These are phyloP conservation scores for Chloebia gouldiae DNA, from an alignment of 2,113 vertebrate species.

Conservation along the genomic window DNA sequence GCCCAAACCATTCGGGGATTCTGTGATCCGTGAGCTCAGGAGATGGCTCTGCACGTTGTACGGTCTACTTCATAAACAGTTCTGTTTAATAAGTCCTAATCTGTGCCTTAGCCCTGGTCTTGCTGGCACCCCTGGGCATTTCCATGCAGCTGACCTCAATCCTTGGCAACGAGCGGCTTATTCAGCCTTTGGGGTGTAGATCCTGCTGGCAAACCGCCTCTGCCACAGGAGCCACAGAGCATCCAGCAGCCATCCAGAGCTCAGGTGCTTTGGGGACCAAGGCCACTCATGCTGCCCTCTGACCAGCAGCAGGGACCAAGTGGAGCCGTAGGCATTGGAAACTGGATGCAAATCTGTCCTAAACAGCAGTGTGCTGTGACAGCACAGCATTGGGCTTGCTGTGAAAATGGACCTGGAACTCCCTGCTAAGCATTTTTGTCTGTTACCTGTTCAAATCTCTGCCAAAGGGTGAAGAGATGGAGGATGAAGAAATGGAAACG, in stretches of 20 bases:
- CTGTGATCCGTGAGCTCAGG: neutral
- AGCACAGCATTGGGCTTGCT: neutral
- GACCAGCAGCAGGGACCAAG: neutral
- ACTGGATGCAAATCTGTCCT: neutral
- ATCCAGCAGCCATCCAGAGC: neutral
- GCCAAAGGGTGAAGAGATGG: neutral
- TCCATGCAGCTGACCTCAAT: neutral
- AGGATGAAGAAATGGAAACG: neutral
- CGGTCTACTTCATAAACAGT: neutral
- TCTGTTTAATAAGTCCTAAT: neutral
- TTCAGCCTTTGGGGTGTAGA: neutral
- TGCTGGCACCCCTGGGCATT: neutral
- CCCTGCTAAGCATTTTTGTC: neutral
- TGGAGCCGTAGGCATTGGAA: neutral
- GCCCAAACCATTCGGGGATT: neutral
- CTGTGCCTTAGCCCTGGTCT: neutral
- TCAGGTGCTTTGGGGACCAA: neutral
- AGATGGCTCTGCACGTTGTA: neutral
- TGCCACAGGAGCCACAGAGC: accelerated
- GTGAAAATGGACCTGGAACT: neutral
- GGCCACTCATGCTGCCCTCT: neutral
- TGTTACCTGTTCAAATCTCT: neutral
- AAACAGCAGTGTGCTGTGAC: neutral
- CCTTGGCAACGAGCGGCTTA: neutral
- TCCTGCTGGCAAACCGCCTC: neutral